Base-by-base conservation (phyloP, 2,113 vertebrate species). In the Prionailurus viverrinus region DNA sequence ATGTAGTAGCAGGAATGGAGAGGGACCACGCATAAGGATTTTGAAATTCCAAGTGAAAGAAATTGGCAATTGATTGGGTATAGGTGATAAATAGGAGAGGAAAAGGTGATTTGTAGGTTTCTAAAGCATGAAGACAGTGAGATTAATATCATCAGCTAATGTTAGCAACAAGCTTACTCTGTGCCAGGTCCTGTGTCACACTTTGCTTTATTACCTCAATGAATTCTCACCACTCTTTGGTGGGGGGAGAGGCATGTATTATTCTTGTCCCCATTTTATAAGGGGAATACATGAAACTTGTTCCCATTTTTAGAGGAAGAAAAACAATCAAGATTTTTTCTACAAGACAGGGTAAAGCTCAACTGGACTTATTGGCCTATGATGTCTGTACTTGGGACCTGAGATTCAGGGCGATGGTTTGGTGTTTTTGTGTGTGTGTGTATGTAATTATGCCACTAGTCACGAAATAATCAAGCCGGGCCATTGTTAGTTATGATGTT, bases 251-350 rank as follows among this genome's bases (percentile, higher is more conserved):
- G 58, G 31, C n/a, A 27, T 39, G 15, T 69, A 36, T 45, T 48
- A 63, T 91, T 91, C 79, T 66, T 73, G 79, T 23, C 53, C 31
- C 25, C 45, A 36, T 73, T 89, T 89, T 90, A 92, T 27, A 84
- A 87, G 39, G 58, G 36, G 31, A 39, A 33, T 86, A 19, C 36
- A n/a, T 90, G 36, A 87, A 90, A 79, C 31, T 11, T 55, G 81
- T 80, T 83, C 18, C 91, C 11, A 61, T 19, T 84, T 96, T 82
- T 78, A 82, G 51, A 85, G 39, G 76, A 48, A 78, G 29, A 31
- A 33, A 87, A 76, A 55, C 29, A 48, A 63, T 36, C 61, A 74
- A 68, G 58, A 16, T 11, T 68, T 96, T 85, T 91, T 16, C 48
- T 71, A 31, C 6, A 63, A 92, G 55, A 45, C 18, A 90, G 23